A percentile compares a stretch with the other conserved stretches of the same genome.
phyloP scores from a whole-genome alignment of 1,140 invertebrate species.

The Tribolium castaneum region DNA sequence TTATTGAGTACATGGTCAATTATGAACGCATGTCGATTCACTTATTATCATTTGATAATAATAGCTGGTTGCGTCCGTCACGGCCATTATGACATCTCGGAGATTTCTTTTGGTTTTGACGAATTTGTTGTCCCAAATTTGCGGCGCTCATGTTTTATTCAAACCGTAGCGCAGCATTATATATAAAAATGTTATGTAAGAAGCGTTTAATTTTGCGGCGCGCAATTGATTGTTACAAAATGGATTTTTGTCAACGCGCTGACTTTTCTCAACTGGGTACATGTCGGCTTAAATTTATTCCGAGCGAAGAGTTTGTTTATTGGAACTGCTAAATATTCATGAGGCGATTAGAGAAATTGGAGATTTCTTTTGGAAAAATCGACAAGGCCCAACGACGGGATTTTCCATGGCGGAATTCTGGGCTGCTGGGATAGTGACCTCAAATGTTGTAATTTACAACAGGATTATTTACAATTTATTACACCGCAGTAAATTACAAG shows the following conservation, averaged over 20 bases:
- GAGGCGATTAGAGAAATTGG: neutral
- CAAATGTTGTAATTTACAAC: constrained; percentile 4
- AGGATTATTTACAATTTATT: constrained; percentile 33
- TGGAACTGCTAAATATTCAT: constrained; percentile 14
- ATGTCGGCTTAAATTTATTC: neutral
- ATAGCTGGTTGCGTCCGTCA: neutral
- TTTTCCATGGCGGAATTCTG: neutral
- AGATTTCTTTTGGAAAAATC: neutral
- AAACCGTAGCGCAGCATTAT: neutral
- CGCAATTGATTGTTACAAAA: constrained; percentile 12
- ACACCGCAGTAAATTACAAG: constrained; percentile 10
- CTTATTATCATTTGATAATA: constrained; percentile 16
- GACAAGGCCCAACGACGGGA: neutral
- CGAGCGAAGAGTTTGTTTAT: neutral
- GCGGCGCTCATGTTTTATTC: constrained; percentile 12
- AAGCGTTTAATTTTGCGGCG: constrained; percentile 2
- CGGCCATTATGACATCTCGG: neutral
- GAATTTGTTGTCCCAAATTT: neutral
- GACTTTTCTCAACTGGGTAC: neutral
- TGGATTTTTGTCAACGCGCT: neutral
- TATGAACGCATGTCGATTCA: constrained; percentile 18
- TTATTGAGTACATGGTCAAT: constrained; percentile 26
- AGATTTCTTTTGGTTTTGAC: neutral
- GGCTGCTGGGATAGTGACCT: neutral
- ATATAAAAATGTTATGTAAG: constrained; percentile 27